Evolutionary conservation across 2,113 vertebrate species (phyloP), one percentile per base, ranked within the genome.

Genomic region (Amphiprion percula): DNA sequence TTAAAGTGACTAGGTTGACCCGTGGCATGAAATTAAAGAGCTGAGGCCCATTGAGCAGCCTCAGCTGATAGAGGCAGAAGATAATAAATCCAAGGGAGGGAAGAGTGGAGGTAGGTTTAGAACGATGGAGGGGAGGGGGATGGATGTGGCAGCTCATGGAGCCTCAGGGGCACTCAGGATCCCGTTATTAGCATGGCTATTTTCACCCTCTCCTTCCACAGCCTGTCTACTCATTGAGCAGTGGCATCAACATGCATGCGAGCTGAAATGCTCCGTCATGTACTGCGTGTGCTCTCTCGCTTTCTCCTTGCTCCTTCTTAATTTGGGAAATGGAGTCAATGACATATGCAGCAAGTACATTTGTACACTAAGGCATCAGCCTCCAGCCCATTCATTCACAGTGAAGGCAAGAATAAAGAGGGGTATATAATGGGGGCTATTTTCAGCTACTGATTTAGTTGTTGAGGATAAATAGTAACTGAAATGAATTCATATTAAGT

Each of bases 21-120:
- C 17, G 10, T 80, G 89, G 89, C 89, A 81, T 85, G 79, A 91
- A 90, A 92, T 91, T 83, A 91, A 88, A 80, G 65, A 84, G 76
- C 83, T 65, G 54, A 85, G 78, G 84, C 74, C 71, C 88, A 85
- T 85, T 83, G 81, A 87, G 74, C 75, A 63, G 79, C 72, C 50
- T 37, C 63, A 41, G 78, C 77, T 76, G 80, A 90, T 90, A 62
- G 88, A 82, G 78, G 70, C 80, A 16, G 81, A 78, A 68, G 62
- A 82, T 85, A 84, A 92, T 92, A 92, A 93, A 90, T 91, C 84
- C 79, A 78, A 74, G 55, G 41, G 26, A 50, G 65, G 46, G 33
- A 73, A 63, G 46, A 49, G 79, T 52, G 23, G 49, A 53, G 53
- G 66, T 77, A 74, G 62, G 68, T 69, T 77, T 53, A 63, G 60